Evolutionary conservation across 2,113 vertebrate species (phyloP).

Genomic region (Cynocephalus volans): DNA sequence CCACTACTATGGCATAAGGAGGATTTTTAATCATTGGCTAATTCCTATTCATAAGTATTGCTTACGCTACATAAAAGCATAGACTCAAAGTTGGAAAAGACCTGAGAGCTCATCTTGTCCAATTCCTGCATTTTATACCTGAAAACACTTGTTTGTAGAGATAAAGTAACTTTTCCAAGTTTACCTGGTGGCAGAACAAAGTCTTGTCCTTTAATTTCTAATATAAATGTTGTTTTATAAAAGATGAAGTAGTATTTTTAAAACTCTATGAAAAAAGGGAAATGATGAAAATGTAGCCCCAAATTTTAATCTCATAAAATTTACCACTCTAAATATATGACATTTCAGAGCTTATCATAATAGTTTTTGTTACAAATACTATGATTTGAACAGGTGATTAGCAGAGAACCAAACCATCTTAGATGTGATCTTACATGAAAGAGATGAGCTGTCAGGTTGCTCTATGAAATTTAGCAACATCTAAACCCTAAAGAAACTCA

Average conservation of each 20-base stretch:
- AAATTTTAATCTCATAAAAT: slow-evolving; percentile 7
- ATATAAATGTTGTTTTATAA: neutral
- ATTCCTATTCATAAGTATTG: slow-evolving; percentile 43
- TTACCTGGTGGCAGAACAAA: neutral
- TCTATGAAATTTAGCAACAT: neutral
- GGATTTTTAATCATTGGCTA: slow-evolving; percentile 57
- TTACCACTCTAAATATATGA: neutral
- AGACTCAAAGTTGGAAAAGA: neutral
- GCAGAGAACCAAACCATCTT: slow-evolving; percentile 17
- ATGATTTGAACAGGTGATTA: neutral
- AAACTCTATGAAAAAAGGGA: neutral
- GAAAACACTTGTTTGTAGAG: neutral
- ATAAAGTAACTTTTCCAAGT: neutral
- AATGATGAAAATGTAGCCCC: neutral
- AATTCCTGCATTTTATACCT: neutral
- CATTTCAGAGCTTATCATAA: neutral
- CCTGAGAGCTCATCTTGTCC: neutral
- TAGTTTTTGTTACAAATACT: neutral
- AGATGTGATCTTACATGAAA: neutral
- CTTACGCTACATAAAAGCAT: neutral
- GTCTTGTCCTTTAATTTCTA: neutral
- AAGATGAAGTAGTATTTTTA: neutral
- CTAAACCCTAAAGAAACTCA: neutral
- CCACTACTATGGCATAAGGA: neutral
- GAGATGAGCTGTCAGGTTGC: neutral